Percentiles rank a stretch among this genome's conserved stretches.
Conservation (phyloP, 2,113 vertebrate species). For the Melanerpes aurifrons region DNA sequence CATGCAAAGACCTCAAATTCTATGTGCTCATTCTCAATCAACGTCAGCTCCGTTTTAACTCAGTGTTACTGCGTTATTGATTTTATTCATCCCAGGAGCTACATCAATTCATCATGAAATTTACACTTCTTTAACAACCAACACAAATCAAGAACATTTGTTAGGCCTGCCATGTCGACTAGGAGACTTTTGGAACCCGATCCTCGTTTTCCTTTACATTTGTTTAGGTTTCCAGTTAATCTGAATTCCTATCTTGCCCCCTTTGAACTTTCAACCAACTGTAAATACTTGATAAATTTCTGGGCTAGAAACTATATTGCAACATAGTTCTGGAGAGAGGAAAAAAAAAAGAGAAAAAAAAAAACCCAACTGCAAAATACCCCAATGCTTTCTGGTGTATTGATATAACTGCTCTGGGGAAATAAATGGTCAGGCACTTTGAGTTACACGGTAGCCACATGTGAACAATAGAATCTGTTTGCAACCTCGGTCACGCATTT, state of each 20-base stretch:
- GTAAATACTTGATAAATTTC: constrained; percentile 58
- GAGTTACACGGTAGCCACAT: background rate
- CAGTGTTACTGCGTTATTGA: constrained; percentile 53
- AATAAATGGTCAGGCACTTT: background rate
- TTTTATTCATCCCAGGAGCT: constrained; percentile 55
- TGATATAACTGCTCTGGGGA: background rate
- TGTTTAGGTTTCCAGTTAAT: constrained; percentile 61
- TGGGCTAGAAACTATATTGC: constrained; percentile 46
- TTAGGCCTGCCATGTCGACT: constrained; percentile 3
- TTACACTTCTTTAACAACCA: constrained; percentile 55
- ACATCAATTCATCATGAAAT: constrained; percentile 60
- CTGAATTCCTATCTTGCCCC: constrained; percentile 62
- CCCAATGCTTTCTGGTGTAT: background rate
- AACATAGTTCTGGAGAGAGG: constrained; percentile 8
- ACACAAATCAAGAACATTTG: constrained; percentile 58
- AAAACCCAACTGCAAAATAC: constrained; percentile 6
- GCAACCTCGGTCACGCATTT: background rate
- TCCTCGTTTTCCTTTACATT: constrained; percentile 39
- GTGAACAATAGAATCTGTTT: constrained; percentile 18
- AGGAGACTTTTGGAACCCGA: constrained; percentile 33
- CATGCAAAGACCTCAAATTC: constrained; percentile 39
- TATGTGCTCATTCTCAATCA: constrained; percentile 57
- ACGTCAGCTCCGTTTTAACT: constrained; percentile 41
- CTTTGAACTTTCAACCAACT: constrained; percentile 52
- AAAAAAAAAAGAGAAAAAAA: background rate